Percentiles rank a stretch among this genome's conserved stretches.
Evolutionary conservation across 1,140 invertebrate genomes (phyloP).

Genomic region (Coptotermes formosanus): DNA sequence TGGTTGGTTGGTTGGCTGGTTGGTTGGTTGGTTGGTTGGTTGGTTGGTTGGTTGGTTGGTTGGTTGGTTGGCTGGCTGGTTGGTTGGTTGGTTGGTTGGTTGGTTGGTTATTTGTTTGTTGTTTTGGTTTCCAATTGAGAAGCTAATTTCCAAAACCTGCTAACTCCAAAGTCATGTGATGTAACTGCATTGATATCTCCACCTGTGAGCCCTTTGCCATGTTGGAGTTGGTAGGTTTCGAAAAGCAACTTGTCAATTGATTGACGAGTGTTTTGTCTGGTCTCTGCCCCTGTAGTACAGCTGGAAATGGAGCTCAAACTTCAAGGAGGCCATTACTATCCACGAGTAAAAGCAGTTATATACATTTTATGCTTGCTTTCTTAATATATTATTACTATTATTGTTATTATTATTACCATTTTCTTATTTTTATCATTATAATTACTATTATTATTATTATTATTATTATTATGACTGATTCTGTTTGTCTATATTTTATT

Average conservation of each 20-base stretch:
- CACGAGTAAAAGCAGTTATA: slow-evolving; percentile 60
- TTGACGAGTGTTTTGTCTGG: slow-evolving; percentile 32
- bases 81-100: no score
- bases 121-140: slow-evolving; percentile 18
- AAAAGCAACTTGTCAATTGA: slow-evolving; percentile 22
- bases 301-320: slow-evolving; percentile 92
- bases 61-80: no score
- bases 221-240: slow-evolving; percentile 17
- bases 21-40: slow-evolving; percentile 7
- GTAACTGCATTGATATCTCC: background rate
- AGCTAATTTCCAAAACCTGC: slow-evolving; percentile 15
- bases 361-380: slow-evolving; percentile 39
- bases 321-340: slow-evolving; percentile 84
- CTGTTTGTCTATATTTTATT: slow-evolving; percentile 28
- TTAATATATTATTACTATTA: slow-evolving; percentile 34
- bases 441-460: slow-evolving; percentile 37
- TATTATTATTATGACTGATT: slow-evolving; percentile 24
- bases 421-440: background rate
- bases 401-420: slow-evolving; percentile 34
- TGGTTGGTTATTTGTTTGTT: slow-evolving; percentile 5
- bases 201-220: background rate
- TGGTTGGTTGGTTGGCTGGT: background rate
- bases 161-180: slow-evolving; percentile 17
- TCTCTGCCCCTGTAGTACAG: slow-evolving; percentile 64
- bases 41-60: no score